Evolutionary conservation across 2,113 vertebrate genomes (phyloP), one percentile per base, ranked within the genome.

Genomic region (Balaeniceps rex): DNA sequence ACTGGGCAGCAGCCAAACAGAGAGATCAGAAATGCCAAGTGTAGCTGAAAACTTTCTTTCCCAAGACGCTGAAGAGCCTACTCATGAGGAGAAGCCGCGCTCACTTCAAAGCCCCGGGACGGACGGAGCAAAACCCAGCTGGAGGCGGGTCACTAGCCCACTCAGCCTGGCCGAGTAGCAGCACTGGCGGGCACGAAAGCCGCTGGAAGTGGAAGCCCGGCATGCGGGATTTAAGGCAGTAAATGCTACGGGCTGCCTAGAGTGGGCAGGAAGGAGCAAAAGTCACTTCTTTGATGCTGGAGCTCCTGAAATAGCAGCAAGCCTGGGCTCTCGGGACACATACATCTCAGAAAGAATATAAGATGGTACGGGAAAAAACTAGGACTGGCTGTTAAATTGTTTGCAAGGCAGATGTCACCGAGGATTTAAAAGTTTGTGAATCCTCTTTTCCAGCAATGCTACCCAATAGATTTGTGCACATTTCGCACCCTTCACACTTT

Each of bases 1-100:
- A 9, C 69, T 95, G 91, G 80, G 80, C 77, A 87, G 81, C 70
- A 80, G 94, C 91, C 96, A 97, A 97, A 29, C 19, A 11, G 25
- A 66, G 68, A 88, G 54, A 81, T 93, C 83, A 94, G 74, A 94
- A 90, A 69, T 25, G n/a, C 55, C 84, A 87, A 54, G 36, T 6
- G 42, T 33, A 63, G 84, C 77, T 47, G 74, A 76, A 87, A 92
- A 91, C 58, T 87, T 93, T 65, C 49, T 63, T 89, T 87, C 64
- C 81, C 83, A 79, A 92, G 81, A 54, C 9, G 21, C 47, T 47
- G 46, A 71, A 58, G 68, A 78, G 47, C 52, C 31, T 3, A 0
- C 19, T 71, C 3, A 1, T 0, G 10, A 63, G 36, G 21, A 89
- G 69, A 79, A 87, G 49, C 60, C 3, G 1, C 25, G 70, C 38